phyloP scores from a whole-genome alignment of 2,888 invertebrate species.

The Coenonympha arcania region DNA sequence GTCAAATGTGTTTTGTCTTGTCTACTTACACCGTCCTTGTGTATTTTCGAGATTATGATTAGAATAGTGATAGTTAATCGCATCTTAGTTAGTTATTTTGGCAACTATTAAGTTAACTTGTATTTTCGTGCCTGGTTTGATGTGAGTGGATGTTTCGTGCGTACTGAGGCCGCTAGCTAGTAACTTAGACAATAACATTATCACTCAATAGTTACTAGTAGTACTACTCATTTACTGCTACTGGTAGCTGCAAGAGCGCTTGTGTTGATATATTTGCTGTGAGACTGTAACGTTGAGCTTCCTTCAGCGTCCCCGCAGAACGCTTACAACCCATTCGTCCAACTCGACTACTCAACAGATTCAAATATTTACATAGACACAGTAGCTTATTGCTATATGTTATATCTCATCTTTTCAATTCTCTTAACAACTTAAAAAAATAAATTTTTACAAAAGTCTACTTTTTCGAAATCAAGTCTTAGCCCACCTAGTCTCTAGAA shows the following conservation, averaged over 20 bases:
- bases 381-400: slow-evolving; percentile 9
- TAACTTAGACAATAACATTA: slow-evolving; percentile 37
- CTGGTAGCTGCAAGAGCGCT: slow-evolving; percentile 20
- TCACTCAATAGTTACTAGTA: neutral
- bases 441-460: slow-evolving; percentile 19
- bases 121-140: slow-evolving; percentile 37
- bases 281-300: slow-evolving; percentile 32
- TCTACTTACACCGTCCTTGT: slow-evolving; percentile 74
- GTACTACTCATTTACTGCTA: slow-evolving; percentile 14
- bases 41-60: slow-evolving; percentile 71
- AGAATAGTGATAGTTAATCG: slow-evolving; percentile 61
- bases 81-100: slow-evolving; percentile 56
- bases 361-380: slow-evolving; percentile 12
- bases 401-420: neutral
- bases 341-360: slow-evolving; percentile 15
- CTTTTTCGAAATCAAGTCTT: slow-evolving; percentile 34
- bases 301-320: slow-evolving; percentile 6
- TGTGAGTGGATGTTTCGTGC: slow-evolving; percentile 42
- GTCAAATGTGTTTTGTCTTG: slow-evolving; percentile 57
- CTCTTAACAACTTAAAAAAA: neutral
- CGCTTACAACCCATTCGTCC: neutral
- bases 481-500: slow-evolving; percentile 72
- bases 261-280: slow-evolving; percentile 20
- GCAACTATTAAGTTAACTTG: slow-evolving; percentile 48
- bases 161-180: slow-evolving; percentile 51